A percentile compares a stretch with the other conserved stretches of the same genome.
These are phyloP conservation scores for Trachelus iudaicus DNA, from an alignment of 2,888 invertebrate genomes.

Conservation along the genomic window DNA sequence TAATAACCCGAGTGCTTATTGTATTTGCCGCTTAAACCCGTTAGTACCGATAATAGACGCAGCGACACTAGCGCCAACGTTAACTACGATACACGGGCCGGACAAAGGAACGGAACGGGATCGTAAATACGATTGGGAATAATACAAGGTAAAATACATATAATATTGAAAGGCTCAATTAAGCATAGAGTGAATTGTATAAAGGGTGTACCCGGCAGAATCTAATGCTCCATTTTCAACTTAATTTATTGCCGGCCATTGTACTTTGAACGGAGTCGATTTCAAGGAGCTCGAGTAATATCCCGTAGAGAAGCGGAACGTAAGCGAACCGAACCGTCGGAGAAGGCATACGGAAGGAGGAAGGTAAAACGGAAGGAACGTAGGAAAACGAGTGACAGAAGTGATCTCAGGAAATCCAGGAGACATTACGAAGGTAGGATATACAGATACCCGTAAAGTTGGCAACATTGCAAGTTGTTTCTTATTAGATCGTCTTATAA, in stretches of 20 bases:
- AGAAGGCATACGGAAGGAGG: constrained; percentile 11
- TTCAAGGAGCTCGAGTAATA: constrained; percentile 9
- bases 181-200: constrained; percentile 39
- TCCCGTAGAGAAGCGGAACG: not conserved
- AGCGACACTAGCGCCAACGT: not conserved
- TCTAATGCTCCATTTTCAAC: constrained; percentile 47
- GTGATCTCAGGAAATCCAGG: not conserved
- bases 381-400: not conserved
- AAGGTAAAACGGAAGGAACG: not conserved
- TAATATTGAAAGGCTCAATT: constrained; percentile 43
- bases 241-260: constrained; percentile 45
- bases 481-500: constrained; percentile 37
- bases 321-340: constrained; percentile 7
- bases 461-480: constrained; percentile 39
- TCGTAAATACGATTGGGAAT: not conserved
- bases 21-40: not conserved
- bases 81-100: not conserved
- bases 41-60: not conserved
- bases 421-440: not conserved
- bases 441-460: not conserved
- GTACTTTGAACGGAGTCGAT: constrained; percentile 35
- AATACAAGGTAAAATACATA: constrained; percentile 10
- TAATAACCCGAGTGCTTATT: not conserved
- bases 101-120: not conserved
- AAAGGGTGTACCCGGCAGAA: constrained; percentile 47